Base-by-base conservation (phyloP, 1,140 invertebrate genomes). In the Philotrypesis tridentata region DNA sequence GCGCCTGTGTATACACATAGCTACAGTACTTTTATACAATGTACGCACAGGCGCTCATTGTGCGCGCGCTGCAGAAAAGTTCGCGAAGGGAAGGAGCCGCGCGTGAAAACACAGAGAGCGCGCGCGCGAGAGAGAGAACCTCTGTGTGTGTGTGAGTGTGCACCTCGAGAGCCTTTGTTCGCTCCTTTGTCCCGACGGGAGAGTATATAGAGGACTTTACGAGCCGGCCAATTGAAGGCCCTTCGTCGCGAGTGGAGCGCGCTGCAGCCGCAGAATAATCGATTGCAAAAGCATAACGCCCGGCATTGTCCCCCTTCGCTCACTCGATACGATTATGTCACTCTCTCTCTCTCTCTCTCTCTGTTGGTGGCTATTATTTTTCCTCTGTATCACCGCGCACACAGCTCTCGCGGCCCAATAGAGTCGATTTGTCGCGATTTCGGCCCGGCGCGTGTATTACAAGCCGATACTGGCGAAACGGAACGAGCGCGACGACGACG, bases 81-180 rank as follows among this genome's bases (percentile, higher is more conserved):
- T 27, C 25, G 61, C 61, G 61, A 65, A 78, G 40, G 63, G 65
- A 67, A 55, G 33, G 23, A 14, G 61, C 29, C 2, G 21, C 21
- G 25, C 14, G 37, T 25, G 48, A 55, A 77, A 78, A 33, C 72
- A 33, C 31, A 17, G 60, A 43, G 23, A 48, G 17, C 55, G 48
- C 21, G 70, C 37, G 12, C 33, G 3, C 33, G 4, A 37, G 33
- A n/a, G n/a, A n/a, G n/a, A n/a, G n/a, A n/a, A n/a, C 21, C 7
- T 71, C 31, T 73, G 27, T 12, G 7, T 63, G 48, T 55, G 48
- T 55, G 40, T 43, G 12, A 14, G 40, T 63, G 61, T 65, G 25
- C 27, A 17, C 17, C 0, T 29, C 63, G n/a, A 82, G 84, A 82
- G 82, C 82, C 87, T 88, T 88, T 87, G 85, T 88, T 84, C 86